Evolutionary conservation across 2,113 vertebrate species (phyloP).

Genomic region (Scomber scombrus): DNA sequence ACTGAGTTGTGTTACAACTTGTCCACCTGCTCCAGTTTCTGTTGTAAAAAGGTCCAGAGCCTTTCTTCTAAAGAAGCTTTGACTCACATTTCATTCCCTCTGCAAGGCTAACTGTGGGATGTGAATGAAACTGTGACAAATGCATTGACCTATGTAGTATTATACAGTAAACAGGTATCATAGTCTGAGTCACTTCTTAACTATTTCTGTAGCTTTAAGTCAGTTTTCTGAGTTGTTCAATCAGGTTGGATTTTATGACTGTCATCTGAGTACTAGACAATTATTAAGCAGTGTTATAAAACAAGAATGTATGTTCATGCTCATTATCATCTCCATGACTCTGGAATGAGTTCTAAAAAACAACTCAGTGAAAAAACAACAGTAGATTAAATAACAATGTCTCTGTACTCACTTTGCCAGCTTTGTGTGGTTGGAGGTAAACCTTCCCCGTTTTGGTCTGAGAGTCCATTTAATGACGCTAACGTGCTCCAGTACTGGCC

Average conservation of each 20-base stretch:
- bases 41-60: neutral
- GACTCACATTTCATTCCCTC: neutral
- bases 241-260: neutral
- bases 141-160: neutral
- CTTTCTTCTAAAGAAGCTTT: neutral
- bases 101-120: neutral
- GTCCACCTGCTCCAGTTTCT: slow-evolving; percentile 26
- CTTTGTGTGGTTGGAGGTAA: slow-evolving; percentile 77
- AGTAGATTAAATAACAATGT: neutral
- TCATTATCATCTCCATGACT: too few relatives aligned
- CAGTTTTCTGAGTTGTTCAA: neutral
- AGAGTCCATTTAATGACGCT: slow-evolving; percentile 71
- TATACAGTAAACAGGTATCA: neutral
- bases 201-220: neutral
- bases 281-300: neutral
- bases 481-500: neutral
- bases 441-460: slow-evolving; percentile 77
- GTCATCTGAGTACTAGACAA: neutral
- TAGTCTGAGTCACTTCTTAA: neutral
- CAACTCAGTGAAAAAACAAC: too few relatives aligned
- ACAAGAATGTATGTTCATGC: too few relatives aligned
- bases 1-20: slow-evolving; percentile 69
- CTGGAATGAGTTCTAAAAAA: neutral
- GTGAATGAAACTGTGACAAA: neutral
- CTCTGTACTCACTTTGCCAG: slow-evolving; percentile 77